These are phyloP conservation scores for Agonopterix arenella DNA, from an alignment of 2,888 invertebrate species.

Conservation along the genomic window DNA sequence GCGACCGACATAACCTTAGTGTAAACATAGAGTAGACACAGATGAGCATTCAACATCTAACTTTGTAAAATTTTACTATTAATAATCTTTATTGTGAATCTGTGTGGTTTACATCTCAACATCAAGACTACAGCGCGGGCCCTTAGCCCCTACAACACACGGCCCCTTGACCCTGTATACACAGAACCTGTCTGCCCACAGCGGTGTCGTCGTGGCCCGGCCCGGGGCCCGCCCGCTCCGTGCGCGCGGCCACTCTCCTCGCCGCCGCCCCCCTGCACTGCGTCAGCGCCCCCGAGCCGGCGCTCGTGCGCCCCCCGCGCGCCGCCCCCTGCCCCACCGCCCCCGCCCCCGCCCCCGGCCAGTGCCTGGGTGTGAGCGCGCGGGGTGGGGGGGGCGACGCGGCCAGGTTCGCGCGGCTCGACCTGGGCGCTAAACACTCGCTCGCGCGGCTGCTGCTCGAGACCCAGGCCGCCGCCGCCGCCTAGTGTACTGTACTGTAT, in stretches of 20 bases:
- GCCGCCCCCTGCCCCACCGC: constrained; percentile 69
- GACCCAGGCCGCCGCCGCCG: constrained; percentile 21
- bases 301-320: constrained; percentile 56
- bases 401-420: constrained; percentile 24
- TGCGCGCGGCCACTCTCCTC: constrained; percentile 15
- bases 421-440: constrained; percentile 67
- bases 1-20: too few species aligned
- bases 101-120: too few species aligned
- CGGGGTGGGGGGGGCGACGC: constrained; percentile 13
- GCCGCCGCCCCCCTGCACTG: constrained; percentile 81
- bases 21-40: too few species aligned
- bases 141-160: too few species aligned
- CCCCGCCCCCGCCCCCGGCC: background rate
- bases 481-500: background rate
- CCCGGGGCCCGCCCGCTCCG: constrained; percentile 13
- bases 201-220: constrained; percentile 22
- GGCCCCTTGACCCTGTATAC: too few species aligned
- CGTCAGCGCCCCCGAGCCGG: constrained; percentile 89
- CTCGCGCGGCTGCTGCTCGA: constrained; percentile 77
- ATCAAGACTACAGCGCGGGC: too few species aligned
- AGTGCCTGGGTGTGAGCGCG: too few species aligned
- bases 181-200: constrained; percentile 5
- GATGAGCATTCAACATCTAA: too few species aligned
- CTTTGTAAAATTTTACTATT: too few species aligned
- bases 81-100: too few species aligned